Percentiles rank a stretch among this genome's conserved stretches.
Evolutionary conservation across 2,113 vertebrate species (phyloP).

Genomic region (Pristiophorus japonicus): DNA sequence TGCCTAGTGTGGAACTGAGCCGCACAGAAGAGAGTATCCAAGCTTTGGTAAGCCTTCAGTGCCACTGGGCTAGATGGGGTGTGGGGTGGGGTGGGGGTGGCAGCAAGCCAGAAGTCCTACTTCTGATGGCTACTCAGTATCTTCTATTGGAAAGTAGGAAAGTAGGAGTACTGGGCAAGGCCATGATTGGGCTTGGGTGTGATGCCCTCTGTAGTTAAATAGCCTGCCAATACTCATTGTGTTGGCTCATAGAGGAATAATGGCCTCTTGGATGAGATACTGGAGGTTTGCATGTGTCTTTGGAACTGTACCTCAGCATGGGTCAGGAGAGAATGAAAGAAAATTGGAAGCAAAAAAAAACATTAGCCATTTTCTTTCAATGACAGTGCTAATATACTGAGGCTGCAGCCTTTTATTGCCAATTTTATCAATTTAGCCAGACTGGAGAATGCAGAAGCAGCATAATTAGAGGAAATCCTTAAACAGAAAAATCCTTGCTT

Average conservation of each 20-base stretch:
- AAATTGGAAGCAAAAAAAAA: constrained; percentile 1
- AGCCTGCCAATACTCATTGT: not conserved
- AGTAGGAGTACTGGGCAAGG: not conserved
- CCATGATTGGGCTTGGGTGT: not conserved
- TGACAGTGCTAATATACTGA: not conserved
- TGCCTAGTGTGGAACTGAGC: not conserved
- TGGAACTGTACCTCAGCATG: not conserved
- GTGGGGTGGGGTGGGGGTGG: not conserved
- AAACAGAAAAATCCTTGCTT: constrained; percentile 35
- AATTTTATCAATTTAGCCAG: constrained; percentile 38
- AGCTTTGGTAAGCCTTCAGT: not conserved
- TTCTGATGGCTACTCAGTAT: not conserved
- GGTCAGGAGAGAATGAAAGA: not conserved
- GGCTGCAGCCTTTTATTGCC: constrained; percentile 3
- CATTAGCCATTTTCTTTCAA: not conserved
- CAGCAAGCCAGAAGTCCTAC: not conserved
- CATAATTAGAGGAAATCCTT: constrained; percentile 38
- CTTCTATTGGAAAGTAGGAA: not conserved
- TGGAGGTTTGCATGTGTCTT: not conserved
- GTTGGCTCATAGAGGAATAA: not conserved
- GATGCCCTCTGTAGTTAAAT: not conserved
- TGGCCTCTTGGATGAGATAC: not conserved
- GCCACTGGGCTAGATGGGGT: not conserved
- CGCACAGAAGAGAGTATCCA: not conserved
- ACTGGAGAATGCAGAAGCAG: constrained; percentile 27